Base-by-base conservation (phyloP, 92 coral and sea anemone species). In the Actinernus sp. region DNA sequence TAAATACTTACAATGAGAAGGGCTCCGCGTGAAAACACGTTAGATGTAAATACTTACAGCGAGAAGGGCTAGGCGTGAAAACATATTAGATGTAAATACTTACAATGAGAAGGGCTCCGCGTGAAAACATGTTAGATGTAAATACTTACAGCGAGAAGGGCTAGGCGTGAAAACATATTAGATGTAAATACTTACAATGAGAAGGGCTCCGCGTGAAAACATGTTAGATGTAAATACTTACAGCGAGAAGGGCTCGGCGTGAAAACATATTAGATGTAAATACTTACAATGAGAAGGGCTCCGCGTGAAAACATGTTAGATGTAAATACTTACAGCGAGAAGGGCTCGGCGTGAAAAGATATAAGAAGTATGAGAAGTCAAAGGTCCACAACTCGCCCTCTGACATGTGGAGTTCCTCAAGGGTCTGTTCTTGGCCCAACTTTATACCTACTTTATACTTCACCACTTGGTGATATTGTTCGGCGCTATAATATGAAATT, bases 231-330 rank as follows among this genome's bases (percentile, higher is more conserved):
- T n/a, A 57, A 18, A 17, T 26, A 69, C 97, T 46, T 55, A 93
- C 98, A 75, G 98, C 86, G 68, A 93, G 81, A 7, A 93, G 47
- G 23, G 98, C 93, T 0, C 97, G 97, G 2, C 97, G 98, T 7
- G 93, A 71, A 2, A 93, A n/a, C n/a, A n/a, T n/a, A n/a, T n/a
- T n/a, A n/a, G n/a, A n/a, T n/a, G n/a, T n/a, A 57, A 18, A 17
- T 26, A 69, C 97, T 46, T 55, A 93, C 98, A 75, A 97, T 90
- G 68, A 93, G 81, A 7, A 93, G 47, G 23, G 98, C 93, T 0
- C 97, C 98, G 2, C 97, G 98, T 7, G 93, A 71, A 2, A 93
- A n/a, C n/a, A n/a, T n/a, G n/a, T n/a, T n/a, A n/a, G n/a, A n/a
- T n/a, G n/a, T n/a, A 57, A 18, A 17, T 26, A 69, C 97, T 46